Conservation (phyloP, 2,888 invertebrate genomes). For the Lithosia quadra region DNA sequence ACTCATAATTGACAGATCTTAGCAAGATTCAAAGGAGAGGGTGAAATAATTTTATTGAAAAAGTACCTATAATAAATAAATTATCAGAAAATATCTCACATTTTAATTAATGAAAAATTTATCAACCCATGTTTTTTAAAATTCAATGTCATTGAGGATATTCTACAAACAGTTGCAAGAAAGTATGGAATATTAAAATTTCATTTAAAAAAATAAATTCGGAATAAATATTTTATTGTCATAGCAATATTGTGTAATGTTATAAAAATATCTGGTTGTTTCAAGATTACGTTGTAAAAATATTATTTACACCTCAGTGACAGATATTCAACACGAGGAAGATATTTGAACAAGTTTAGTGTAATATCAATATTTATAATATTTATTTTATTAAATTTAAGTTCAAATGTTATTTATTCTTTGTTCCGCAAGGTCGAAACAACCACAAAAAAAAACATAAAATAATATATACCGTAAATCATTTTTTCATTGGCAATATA, state of each 20-base stretch:
- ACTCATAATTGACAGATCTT: no score
- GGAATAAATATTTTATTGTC: conserved; percentile 47
- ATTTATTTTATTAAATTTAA: background rate
- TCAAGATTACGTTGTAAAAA: conserved; percentile 19
- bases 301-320: background rate
- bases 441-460: conserved; percentile 8
- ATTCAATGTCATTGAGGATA: conserved; percentile 35
- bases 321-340: background rate
- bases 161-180: conserved; percentile 44
- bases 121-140: conserved; percentile 27
- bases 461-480: conserved; percentile 20
- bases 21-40: no score
- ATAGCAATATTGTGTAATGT: conserved; percentile 48
- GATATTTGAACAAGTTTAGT: background rate
- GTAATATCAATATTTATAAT: background rate
- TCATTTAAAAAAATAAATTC: conserved; percentile 36
- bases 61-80: no score
- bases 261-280: conserved; percentile 28
- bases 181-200: conserved; percentile 38
- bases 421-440: conserved; percentile 11
- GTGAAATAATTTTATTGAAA: no score
- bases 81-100: no score
- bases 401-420: conserved; percentile 9
- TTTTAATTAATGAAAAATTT: no score
- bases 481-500: conserved; percentile 31